A percentile compares a stretch with the other conserved stretches of the same genome.
phyloP scores from a whole-genome alignment of 2,113 vertebrate species.

The cat (Felis catus) region F.catus_Fca126_mat1.0 CM031423.1:47704501-47705000 shows the following conservation, averaged over 20 bases:
- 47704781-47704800: fast-evolving
- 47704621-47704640: neutral
- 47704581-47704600: neutral
- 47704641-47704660: neutral
- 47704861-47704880: neutral
- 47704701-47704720: neutral
- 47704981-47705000: constrained; percentile 13
- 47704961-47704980: constrained; percentile 31
- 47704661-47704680: neutral
- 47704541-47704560: too few relatives aligned
- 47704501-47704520: neutral
- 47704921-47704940: neutral
- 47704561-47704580: fast-evolving
- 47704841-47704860: neutral
- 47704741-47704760: neutral
- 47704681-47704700: neutral
- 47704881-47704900: neutral
- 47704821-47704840: neutral
- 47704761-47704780: neutral
- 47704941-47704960: neutral
- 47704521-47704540: neutral
- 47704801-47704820: neutral
- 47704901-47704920: neutral
- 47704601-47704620: neutral
- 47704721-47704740: neutral